phyloP scores from a whole-genome alignment of 2,113 vertebrate species.

The Corythornis cristatus region DNA sequence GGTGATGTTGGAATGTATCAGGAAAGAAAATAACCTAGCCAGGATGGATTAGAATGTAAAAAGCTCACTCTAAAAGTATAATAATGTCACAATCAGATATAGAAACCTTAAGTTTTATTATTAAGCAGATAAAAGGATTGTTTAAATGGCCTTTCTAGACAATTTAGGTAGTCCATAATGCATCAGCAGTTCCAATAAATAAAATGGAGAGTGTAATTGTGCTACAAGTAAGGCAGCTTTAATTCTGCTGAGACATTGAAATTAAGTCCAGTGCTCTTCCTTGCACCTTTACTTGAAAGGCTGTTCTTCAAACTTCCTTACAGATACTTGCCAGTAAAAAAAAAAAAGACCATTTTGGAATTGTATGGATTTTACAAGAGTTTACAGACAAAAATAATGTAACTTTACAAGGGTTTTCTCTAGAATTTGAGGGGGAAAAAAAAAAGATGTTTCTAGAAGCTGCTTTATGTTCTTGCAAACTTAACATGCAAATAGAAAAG shows the following conservation, averaged over 20 bases:
- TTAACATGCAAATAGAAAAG: not conserved
- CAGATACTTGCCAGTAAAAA: not conserved
- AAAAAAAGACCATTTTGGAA: not conserved
- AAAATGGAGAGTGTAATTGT: not conserved
- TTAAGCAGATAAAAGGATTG: not conserved
- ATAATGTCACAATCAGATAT: not conserved
- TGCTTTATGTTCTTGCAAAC: not conserved
- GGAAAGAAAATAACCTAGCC: slow-evolving; percentile 32
- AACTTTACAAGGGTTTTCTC: not conserved
- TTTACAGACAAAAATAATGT: not conserved
- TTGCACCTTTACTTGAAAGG: not conserved
- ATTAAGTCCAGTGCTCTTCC: not conserved
- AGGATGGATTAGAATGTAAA: not conserved
- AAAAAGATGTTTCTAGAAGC: not conserved
- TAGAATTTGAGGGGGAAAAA: not conserved
- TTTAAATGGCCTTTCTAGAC: not conserved
- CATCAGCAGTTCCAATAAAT: not conserved
- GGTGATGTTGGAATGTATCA: not conserved
- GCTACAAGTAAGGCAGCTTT: not conserved
- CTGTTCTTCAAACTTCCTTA: not conserved
- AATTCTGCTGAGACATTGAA: slow-evolving; percentile 1
- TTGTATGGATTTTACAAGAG: not conserved
- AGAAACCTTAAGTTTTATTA: slow-evolving; percentile 12
- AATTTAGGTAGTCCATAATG: not conserved
- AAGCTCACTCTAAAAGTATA: not conserved